Evolutionary conservation across 2,888 invertebrate genomes (phyloP), one percentile per base, ranked within the genome.

Genomic region (Abrostola tripartita): DNA sequence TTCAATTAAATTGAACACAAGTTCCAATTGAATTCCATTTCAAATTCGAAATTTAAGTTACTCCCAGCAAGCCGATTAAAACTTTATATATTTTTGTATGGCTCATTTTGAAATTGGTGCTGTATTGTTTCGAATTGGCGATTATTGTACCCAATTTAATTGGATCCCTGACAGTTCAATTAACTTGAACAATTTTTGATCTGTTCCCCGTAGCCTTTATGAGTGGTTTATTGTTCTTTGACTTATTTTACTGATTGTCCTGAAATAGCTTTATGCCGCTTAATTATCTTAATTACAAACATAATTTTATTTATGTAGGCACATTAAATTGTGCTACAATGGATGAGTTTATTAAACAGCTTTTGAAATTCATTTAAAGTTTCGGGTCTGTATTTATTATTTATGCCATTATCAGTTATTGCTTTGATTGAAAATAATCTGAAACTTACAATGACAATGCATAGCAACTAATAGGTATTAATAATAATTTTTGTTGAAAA

Each of bases 111-210:
- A 76, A 78, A 70, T 70, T 58, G 60, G 44, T 61, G 72, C 42
- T 68, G 67, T 68, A 81, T 78, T 78, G 73, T 76, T 80, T 70
- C 73, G 68, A 64, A 74, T 69, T 68, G 68, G 50, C 61, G 71
- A 76, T 76, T 76, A 79, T 76, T 66, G 65, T 62, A 63, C 54
- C 60, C 71, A 68, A 70, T 76, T 68, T 81, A 79, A 79, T 76
- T 71, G 79, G 78, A 74, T 76, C 65, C 52, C 57, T 65, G 81
- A 71, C 73, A 76, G 74, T 76, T 66, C 74, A 77, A 80, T 79
- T 78, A 78, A 74, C 74, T 74, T 64, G 58, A 68, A 65, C 65
- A 71, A 61, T 71, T 76, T 71, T 68, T 72, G 68, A 74, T 72
- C 54, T 56, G 74, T 74, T 61, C 50, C 65, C 61, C 61, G 75